Evolutionary conservation across 2,888 invertebrate genomes (phyloP).

Genomic region (Polymixis flavicincta): DNA sequence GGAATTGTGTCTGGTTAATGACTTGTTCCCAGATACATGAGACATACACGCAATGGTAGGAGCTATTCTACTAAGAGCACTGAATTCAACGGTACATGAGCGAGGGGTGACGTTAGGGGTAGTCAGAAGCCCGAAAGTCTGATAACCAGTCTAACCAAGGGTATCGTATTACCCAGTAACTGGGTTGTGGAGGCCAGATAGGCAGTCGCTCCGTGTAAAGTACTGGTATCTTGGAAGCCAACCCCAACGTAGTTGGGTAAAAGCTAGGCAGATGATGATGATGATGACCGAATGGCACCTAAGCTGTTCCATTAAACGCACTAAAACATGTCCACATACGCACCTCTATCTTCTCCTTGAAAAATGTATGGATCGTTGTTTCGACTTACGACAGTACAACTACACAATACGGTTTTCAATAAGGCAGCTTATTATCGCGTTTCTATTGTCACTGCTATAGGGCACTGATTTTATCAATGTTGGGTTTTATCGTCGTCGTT

Average conservation of each 20-base stretch:
- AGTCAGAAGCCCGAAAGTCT: no score
- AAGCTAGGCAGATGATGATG: no score
- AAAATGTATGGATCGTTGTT: conserved; percentile 11
- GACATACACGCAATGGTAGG: neutral
- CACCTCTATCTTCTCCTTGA: neutral
- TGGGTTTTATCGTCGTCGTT: conserved; percentile 41
- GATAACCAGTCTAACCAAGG: no score
- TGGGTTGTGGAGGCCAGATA: no score
- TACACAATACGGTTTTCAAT: conserved; percentile 31
- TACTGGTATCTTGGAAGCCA: no score
- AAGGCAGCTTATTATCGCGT: conserved; percentile 37
- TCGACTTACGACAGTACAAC: neutral
- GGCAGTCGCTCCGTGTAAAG: no score
- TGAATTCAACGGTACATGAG: neutral
- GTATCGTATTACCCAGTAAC: no score
- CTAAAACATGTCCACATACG: neutral
- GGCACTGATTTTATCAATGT: conserved; percentile 46
- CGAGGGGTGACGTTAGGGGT: no score
- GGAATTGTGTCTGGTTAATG: neutral
- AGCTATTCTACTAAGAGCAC: neutral
- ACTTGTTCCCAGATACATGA: neutral
- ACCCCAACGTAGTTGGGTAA: no score
- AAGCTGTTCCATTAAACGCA: neutral
- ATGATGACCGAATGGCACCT: neutral
- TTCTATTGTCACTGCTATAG: conserved; percentile 36